Percentiles rank a stretch among this genome's conserved stretches.
phyloP scores from a whole-genome alignment of 2,113 vertebrate genomes.

The Eidolon helvum region DNA sequence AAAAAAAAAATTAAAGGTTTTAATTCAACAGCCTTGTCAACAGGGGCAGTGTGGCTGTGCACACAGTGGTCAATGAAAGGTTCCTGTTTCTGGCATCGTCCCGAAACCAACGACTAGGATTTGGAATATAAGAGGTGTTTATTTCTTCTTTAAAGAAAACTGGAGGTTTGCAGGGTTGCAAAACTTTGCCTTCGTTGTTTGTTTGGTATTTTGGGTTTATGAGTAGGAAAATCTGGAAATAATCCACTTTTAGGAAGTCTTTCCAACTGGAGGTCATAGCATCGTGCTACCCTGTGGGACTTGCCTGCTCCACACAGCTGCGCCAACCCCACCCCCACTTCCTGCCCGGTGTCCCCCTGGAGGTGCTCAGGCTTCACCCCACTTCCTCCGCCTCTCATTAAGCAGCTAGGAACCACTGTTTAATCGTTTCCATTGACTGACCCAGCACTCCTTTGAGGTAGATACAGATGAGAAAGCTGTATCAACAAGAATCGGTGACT shows the following conservation, averaged over 20 bases:
- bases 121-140: background rate
- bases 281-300: background rate
- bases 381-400: background rate
- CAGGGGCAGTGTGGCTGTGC: background rate
- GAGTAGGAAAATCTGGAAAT: background rate
- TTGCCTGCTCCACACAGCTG: background rate
- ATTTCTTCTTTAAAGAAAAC: constrained; percentile 2
- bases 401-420: background rate
- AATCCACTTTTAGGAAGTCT: background rate
- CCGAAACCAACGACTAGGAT: background rate
- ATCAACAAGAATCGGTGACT: background rate
- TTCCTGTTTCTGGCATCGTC: background rate
- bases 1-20: background rate
- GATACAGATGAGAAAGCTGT: background rate
- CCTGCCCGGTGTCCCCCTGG: background rate
- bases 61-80: background rate
- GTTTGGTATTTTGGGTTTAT: background rate
- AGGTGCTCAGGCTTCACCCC: background rate
- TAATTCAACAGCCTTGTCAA: background rate
- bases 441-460: background rate
- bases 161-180: background rate
- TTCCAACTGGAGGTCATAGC: background rate
- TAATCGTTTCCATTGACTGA: background rate
- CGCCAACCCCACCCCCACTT: background rate
- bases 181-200: background rate